phyloP scores from a whole-genome alignment of 2,113 vertebrate genomes.

The Odobenus rosmarus region DNA sequence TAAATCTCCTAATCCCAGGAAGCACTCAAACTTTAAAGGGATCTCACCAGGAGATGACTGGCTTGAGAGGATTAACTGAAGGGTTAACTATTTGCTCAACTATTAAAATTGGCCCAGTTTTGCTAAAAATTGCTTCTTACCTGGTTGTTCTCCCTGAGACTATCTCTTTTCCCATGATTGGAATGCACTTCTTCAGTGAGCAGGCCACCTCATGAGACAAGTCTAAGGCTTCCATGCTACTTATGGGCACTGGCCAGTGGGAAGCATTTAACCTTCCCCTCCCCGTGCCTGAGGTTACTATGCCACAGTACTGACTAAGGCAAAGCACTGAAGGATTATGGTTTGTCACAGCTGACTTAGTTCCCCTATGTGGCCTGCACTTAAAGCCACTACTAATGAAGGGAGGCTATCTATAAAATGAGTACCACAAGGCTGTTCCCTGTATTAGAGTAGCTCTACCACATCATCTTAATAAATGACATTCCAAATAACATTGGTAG shows the following conservation, averaged over 20 bases:
- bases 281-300: neutral
- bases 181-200: neutral
- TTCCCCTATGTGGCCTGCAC: neutral
- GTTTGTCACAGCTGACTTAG: neutral
- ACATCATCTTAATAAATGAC: neutral
- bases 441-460: neutral
- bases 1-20: neutral
- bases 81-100: neutral
- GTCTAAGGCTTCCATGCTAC: neutral
- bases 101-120: neutral
- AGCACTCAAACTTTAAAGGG: neutral
- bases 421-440: neutral
- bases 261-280: neutral
- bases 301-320: neutral
- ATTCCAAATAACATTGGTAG: neutral
- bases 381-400: neutral
- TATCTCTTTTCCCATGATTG: neutral
- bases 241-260: neutral
- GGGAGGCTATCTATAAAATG: neutral
- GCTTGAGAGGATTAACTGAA: neutral
- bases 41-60: neutral
- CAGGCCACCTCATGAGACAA: neutral
- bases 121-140: neutral
- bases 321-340: neutral
- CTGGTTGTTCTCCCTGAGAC: neutral